Percentiles rank a stretch among this genome's conserved stretches.
phyloP scores from a whole-genome alignment of 2,797 vertebrate species.

The Hypotaenidia okinawae region DNA sequence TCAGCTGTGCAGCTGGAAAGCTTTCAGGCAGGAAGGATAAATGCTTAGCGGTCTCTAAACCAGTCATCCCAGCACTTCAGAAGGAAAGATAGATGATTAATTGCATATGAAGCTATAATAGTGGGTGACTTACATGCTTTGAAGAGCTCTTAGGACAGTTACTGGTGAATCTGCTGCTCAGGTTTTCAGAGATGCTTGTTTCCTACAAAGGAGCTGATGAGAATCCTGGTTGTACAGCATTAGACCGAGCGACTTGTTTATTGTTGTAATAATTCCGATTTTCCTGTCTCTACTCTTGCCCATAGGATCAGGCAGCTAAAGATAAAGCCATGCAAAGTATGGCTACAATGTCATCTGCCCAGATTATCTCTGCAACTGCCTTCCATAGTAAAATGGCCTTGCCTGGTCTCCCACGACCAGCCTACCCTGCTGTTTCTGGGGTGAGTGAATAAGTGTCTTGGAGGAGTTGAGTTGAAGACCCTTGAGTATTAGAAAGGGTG shows the following conservation, averaged over 20 bases:
- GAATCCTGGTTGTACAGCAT: not conserved
- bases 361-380: slow-evolving; percentile 93
- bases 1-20: not conserved
- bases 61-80: not conserved
- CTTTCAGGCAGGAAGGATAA: not conserved
- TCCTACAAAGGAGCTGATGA: not conserved
- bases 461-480: not conserved
- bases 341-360: slow-evolving; percentile 95
- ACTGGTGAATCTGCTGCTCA: not conserved
- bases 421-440: slow-evolving; percentile 87
- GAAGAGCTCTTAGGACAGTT: not conserved
- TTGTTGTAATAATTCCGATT: not conserved
- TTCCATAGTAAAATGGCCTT: slow-evolving; percentile 95
- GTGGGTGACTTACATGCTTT: not conserved
- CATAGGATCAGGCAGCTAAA: slow-evolving; percentile 95
- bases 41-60: not conserved
- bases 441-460: slow-evolving; percentile 80
- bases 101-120: not conserved
- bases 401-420: slow-evolving; percentile 86
- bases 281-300: slow-evolving; percentile 43
- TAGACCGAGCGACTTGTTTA: not conserved
- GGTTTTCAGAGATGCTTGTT: not conserved
- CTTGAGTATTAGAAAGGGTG: not conserved
- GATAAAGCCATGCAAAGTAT: slow-evolving; percentile 97
- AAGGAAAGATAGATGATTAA: not conserved